Conservation (phyloP, 2,797 vertebrate genomes). For the Emydoidea blandingii region DNA sequence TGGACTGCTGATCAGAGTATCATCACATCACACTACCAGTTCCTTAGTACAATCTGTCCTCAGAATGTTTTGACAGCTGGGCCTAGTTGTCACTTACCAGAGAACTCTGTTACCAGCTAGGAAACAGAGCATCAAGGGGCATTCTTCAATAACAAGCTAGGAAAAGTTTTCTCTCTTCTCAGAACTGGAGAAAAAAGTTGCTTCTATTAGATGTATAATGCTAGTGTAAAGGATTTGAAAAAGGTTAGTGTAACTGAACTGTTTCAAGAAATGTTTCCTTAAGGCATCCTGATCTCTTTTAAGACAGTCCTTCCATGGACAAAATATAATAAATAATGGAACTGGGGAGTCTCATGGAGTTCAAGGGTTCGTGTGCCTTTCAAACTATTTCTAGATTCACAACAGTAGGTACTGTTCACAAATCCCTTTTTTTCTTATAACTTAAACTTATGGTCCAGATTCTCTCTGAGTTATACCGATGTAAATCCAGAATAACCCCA, state of each 20-base stretch:
- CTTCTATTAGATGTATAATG: not conserved
- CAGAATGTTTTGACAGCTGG: constrained; percentile 22
- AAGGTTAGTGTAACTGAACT: not conserved
- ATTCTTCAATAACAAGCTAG: not conserved
- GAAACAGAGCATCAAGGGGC: constrained; percentile 11
- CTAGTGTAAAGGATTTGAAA: not conserved
- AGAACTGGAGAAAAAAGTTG: not conserved
- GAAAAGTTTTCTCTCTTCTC: not conserved
- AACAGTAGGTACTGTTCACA: not conserved
- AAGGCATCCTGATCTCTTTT: not conserved
- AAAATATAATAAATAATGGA: not conserved
- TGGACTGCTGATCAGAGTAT: not conserved
- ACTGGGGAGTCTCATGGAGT: not conserved
- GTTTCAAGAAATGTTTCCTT: not conserved
- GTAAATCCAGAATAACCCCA: constrained; percentile 22
- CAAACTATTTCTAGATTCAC: not conserved
- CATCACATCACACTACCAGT: not conserved
- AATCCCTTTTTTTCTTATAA: not conserved
- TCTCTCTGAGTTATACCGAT: not conserved
- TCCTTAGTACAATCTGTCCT: not conserved
- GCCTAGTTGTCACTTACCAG: not conserved
- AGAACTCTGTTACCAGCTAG: constrained; percentile 33
- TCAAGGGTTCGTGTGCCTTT: not conserved
- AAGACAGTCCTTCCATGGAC: not conserved
- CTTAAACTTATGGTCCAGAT: not conserved